Evolutionary conservation across 1,140 invertebrate genomes (phyloP).

Genomic region (Drosophila navojoa): DNA sequence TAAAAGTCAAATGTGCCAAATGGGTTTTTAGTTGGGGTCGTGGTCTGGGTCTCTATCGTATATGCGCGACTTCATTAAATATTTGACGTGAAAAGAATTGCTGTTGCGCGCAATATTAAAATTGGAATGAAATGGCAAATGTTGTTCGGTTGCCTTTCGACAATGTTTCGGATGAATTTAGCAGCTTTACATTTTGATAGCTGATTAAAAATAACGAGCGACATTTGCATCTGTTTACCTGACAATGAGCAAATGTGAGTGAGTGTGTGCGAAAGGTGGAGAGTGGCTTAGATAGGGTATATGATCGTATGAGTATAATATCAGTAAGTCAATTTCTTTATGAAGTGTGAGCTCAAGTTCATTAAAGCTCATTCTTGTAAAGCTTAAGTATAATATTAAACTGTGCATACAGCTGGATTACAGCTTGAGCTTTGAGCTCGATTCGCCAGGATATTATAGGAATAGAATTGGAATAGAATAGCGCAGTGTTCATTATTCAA

Average conservation of each 20-base stretch:
- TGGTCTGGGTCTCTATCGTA: background rate
- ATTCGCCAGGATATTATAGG: too few species aligned
- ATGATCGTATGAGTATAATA: background rate
- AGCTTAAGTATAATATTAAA: too few species aligned
- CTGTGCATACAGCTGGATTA: too few species aligned
- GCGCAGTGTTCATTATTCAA: too few species aligned
- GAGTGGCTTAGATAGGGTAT: background rate
- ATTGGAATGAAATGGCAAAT: slow-evolving; percentile 22
- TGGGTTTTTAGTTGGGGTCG: background rate
- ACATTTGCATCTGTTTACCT: slow-evolving; percentile 58
- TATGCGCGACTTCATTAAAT: slow-evolving; percentile 63
- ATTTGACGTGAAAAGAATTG: slow-evolving; percentile 41
- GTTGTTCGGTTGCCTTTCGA: slow-evolving; percentile 18
- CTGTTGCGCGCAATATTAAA: slow-evolving; percentile 25
- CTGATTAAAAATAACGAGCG: slow-evolving; percentile 76
- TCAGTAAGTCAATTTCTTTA: too few species aligned
- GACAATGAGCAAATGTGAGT: slow-evolving; percentile 17
- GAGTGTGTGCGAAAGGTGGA: background rate
- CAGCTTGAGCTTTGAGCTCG: too few species aligned
- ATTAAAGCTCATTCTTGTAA: too few species aligned
- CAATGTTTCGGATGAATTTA: slow-evolving; percentile 52
- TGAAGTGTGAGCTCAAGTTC: too few species aligned
- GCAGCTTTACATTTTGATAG: slow-evolving; percentile 64
- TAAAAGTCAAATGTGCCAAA: slow-evolving; percentile 24
- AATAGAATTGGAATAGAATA: too few species aligned